Base-by-base conservation (phyloP, 2,797 vertebrate genomes). In the Muscicapa comitata region DNA sequence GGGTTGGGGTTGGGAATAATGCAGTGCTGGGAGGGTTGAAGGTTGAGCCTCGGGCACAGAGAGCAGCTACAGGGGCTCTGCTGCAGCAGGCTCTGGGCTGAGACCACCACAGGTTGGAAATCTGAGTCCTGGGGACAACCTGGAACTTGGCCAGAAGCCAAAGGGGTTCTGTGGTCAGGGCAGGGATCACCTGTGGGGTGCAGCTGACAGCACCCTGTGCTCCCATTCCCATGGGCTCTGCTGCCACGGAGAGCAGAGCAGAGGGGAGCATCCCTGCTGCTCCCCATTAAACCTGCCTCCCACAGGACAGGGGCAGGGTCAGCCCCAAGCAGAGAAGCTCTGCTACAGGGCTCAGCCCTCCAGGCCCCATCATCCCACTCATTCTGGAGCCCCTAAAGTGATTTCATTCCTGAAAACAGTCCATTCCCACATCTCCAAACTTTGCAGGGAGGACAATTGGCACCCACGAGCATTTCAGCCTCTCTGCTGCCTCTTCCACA, bases 191-290 rank as follows among this genome's bases (percentile, higher is more conserved):
- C 35, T 8, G 3, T 7, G 0, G 3, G 29, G 13, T 35, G 29
- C 84, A 42, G 38, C 38, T 13, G 38, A 38, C 38, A 38, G 7
- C 37, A 29, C 1, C 13, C 65, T 35, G 35, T 50, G 63, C 68
- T 83, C 18, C n/a, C 3, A 0, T 6, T 35, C 16, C 45, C 76
- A 3, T 11, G 38, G 70, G 43, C 61, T 89, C 51, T 26, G 51
- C 71, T 24, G 65, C 0, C 6, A 18, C 4, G 1, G 84, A 53
- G n/a, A 28, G 0, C 4, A 66, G 61, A 19, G 3, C 71, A 25
- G 72, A 10, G 62, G 54, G 62, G 67, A 82, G 1, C 45, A 48
- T 23, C 5, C 1, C 65, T 7, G 18, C 0, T 3, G 29, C 5
- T 67, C 71, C 24, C 53, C 6, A 1, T 3, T 5, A 11, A n/a